These are phyloP conservation scores for Trachemys scripta DNA, from an alignment of 2,113 vertebrate genomes.

Conservation along the genomic window DNA sequence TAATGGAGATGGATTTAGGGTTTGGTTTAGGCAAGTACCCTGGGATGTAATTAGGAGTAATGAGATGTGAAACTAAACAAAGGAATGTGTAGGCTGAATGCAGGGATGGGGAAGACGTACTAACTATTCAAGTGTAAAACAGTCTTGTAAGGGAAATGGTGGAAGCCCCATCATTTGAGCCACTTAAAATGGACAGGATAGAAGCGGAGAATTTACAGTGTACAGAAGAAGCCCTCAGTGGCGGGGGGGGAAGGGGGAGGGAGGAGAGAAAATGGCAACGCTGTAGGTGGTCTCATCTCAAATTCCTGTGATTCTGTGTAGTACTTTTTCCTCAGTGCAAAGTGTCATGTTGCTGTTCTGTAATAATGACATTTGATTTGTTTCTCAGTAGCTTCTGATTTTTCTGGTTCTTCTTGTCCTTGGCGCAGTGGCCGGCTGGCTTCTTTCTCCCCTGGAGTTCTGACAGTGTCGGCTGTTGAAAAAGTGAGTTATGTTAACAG, in stretches of 20 bases:
- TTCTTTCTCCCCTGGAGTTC: neutral
- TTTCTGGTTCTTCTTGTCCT: neutral
- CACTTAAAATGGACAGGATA: neutral
- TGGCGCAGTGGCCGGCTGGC: constrained; percentile 3
- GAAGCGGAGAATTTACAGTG: neutral
- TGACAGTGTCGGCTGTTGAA: neutral
- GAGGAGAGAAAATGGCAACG: neutral
- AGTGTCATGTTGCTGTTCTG: neutral
- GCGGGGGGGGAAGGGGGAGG: no score
- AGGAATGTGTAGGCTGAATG: neutral
- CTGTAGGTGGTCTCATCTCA: neutral
- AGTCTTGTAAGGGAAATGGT: neutral
- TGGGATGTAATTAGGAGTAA: neutral
- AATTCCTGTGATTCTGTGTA: neutral
- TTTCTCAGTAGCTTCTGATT: neutral
- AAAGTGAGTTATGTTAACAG: neutral
- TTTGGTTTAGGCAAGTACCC: neutral
- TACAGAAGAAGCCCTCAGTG: neutral
- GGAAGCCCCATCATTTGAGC: rapidly evolving
- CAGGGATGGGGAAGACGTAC: neutral
- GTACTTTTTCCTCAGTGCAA: neutral
- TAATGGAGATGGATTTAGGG: neutral
- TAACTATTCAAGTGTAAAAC: no score
- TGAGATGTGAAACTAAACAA: neutral
- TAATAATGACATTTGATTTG: neutral